A percentile compares a stretch with the other conserved stretches of the same genome.
phyloP scores from a whole-genome alignment of 2,797 vertebrate genomes.

The Avahi laniger region DNA sequence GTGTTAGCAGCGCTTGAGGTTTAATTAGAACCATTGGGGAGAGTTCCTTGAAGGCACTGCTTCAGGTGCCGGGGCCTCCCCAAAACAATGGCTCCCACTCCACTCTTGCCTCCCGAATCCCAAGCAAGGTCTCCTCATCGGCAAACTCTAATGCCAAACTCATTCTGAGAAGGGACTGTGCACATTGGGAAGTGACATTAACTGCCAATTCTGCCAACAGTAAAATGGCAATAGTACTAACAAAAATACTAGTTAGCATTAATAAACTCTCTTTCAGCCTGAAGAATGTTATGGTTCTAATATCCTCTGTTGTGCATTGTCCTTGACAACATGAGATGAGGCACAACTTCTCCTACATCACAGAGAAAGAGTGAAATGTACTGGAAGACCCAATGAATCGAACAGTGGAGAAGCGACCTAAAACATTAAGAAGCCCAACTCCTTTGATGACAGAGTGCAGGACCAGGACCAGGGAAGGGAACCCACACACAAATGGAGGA shows the following conservation, averaged over 20 bases:
- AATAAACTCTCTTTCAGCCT: accelerated
- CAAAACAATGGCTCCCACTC: background rate
- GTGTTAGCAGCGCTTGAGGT: no score
- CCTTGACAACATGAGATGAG: no score
- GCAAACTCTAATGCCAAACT: background rate
- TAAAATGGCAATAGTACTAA: background rate
- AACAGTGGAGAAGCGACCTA: background rate
- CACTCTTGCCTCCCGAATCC: background rate
- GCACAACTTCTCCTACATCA: background rate
- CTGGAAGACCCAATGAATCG: background rate
- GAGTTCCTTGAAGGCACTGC: background rate
- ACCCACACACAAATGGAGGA: accelerated
- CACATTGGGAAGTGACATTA: background rate
- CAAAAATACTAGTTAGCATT: no score
- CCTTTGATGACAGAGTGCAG: no score
- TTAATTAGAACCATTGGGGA: background rate
- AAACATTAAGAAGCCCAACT: accelerated
- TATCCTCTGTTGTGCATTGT: no score
- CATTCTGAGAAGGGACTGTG: background rate
- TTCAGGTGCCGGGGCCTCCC: background rate
- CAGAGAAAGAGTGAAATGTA: background rate
- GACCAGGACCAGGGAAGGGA: background rate
- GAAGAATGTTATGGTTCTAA: accelerated
- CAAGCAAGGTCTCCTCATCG: background rate
- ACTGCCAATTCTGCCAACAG: background rate